These are phyloP conservation scores for Rhinogobio ventralis DNA, from an alignment of 2,797 vertebrate genomes.

Conservation along the genomic window DNA sequence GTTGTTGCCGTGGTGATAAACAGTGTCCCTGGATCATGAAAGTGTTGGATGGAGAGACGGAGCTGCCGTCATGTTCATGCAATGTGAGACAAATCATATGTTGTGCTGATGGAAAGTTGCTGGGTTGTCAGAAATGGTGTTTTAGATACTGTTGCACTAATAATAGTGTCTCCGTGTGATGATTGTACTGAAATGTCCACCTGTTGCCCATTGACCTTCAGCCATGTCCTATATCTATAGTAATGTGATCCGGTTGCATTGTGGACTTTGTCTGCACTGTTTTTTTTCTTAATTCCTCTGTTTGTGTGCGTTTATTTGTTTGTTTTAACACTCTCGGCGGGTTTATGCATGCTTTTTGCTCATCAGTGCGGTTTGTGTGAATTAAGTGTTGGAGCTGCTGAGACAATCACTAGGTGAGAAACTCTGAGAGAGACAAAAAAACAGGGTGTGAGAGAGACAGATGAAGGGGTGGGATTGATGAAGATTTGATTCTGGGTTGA, in stretches of 20 bases:
- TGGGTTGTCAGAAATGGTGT: conserved; percentile 6
- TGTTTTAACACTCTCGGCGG: background rate
- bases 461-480: background rate
- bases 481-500: background rate
- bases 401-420: conserved; percentile 9
- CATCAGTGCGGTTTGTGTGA: background rate
- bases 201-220: conserved; percentile 14
- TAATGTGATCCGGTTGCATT: background rate
- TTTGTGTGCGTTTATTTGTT: conserved; percentile 22
- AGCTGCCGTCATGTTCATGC: conserved; percentile 23
- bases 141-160: conserved; percentile 4
- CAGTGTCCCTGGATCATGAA: conserved; percentile 50
- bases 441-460: background rate
- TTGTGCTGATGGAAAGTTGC: conserved; percentile 33
- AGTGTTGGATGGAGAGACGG: conserved; percentile 15
- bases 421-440: background rate
- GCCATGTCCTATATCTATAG: background rate
- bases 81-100: conserved; percentile 36
- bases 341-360: conserved; percentile 22
- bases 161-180: background rate
- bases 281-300: background rate
- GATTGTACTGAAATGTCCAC: conserved; percentile 25
- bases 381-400: conserved; percentile 16
- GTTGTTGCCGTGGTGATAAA: conserved; percentile 80
- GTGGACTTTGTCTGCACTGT: background rate